Evolutionary conservation across 1,140 invertebrate species (phyloP), one percentile per base, ranked within the genome.

Genomic region (Danaus melanippus): DNA sequence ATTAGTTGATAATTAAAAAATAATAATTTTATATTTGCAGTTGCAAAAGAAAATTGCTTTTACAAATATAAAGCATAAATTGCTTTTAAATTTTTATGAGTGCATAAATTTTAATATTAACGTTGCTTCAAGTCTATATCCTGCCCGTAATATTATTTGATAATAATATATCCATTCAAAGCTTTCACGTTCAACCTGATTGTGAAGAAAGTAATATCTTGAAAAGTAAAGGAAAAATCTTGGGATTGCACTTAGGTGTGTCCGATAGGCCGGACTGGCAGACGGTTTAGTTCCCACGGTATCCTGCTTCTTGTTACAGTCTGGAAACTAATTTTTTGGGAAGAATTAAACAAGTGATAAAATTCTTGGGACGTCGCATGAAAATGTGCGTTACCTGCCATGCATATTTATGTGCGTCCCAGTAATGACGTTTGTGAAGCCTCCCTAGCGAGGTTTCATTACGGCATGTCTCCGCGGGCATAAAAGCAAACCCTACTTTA

Each of bases 321-420:
- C 70, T 71, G 76, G 76, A 81, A 79, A 71, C 74, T 72, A 75
- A 84, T 79, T 79, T 82, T 51, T 50, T 40, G 48, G 32, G 39
- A 40, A 77, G 78, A 86, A 86, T 86, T 86, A 86, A 84, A 83
- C 79, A 77, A 79, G 71, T 75, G 84, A 86, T 86, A 86, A 86
- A 84, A 86, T 85, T 85, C 84, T 83, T 79, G 77, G 76, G 79
- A 84, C 80, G 81, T 86, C 80, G 80, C 80, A 84, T 82, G 84
- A 84, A 86, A 86, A 86, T 84, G 79, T 84, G 76, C 79, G 81
- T 84, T 80, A 86, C 84, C 84, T 84, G 84, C 72, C 84, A 82
- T 84, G 84, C 84, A 86, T 86, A 86, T 81, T 84, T 84, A 86
- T 86, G 81, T 74, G 78, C 80, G 75, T 61, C 76, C 67, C 69